Base-by-base conservation (phyloP, 2,797 vertebrate species). In the Australoheros facetus region DNA sequence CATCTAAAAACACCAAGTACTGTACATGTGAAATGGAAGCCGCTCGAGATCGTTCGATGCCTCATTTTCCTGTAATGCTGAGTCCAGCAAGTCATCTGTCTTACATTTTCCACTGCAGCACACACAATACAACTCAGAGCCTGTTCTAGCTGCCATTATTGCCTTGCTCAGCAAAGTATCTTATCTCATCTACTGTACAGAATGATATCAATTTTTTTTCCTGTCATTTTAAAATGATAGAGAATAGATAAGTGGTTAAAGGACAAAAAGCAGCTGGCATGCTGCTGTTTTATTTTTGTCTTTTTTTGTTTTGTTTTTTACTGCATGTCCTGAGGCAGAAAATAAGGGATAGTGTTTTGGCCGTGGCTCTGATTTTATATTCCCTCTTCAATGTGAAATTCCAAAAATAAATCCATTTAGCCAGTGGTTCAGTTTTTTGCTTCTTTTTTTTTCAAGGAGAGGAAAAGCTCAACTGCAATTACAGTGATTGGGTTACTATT, bases 151-250 rank as follows among this genome's bases (percentile, higher is more conserved):
- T 71, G 10, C 32, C 2, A 37, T 54, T 72, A 62, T 69, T 34
- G 73, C 32, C 62, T 78, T 19, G 17, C 51, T 83, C 75, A 77
- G 84, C 78, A 79, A 54, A 85, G 51, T 54, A 32, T 71, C 23
- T n/a, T 48, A 71, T 71, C 60, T 77, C 75, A 71, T 83, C 73
- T 73, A 30, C 32, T 30, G 8, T 59, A 71, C 45, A 37, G 42
- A 70, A 42, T 10, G 2, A 75, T 39, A 42, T 76, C 60, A 39
- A 51, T 53, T 73, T 71, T 71, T 71, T 30, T 53, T 75, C 56
- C 57, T 73, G 53, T 75, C 76, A 56, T 79, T 39, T 77, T 77
- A 55, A 71, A 51, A 73, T 66, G n/a, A 56, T 21, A 64, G 13
- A 42, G 60, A 45, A 28, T 30, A 39, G 26, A 73, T 11, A 72